These are phyloP conservation scores for Drosophila bunnanda DNA, from an alignment of 2,888 invertebrate genomes.

Conservation along the genomic window DNA sequence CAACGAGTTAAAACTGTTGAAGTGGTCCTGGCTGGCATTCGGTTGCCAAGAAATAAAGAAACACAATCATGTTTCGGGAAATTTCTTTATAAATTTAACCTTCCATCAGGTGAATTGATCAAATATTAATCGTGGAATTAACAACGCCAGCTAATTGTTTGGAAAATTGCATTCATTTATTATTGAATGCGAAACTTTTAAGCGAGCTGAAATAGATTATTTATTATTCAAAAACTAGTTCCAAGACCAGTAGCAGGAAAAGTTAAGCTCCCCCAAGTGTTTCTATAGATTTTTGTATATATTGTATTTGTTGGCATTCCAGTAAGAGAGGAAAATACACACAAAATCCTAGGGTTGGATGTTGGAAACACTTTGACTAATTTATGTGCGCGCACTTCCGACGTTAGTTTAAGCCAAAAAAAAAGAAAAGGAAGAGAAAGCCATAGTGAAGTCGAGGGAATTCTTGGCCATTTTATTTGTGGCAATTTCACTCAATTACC, in stretches of 20 bases:
- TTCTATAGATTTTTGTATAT: conserved; percentile 1
- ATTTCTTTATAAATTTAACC: conserved; percentile 12
- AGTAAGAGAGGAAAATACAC: not conserved
- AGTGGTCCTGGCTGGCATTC: conserved; percentile 1
- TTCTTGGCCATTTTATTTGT: conserved; percentile 36
- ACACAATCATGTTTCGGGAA: not conserved
- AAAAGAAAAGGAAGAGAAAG: not conserved
- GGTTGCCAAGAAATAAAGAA: conserved; percentile 12
- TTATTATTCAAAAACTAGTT: conserved; percentile 26
- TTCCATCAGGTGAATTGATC: conserved; percentile 5
- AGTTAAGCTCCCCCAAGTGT: not conserved
- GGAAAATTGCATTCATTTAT: conserved; percentile 50
- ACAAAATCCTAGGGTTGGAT: not conserved
- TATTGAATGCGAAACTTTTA: conserved; percentile 20
- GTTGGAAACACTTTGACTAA: conserved; percentile 34
- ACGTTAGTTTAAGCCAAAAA: conserved; percentile 27
- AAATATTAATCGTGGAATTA: conserved; percentile 22
- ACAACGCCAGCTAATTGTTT: conserved; percentile 30
- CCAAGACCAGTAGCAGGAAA: not conserved
- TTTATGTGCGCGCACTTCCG: conserved; percentile 56
- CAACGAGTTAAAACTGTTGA: conserved; percentile 23
- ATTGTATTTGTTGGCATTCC: not conserved
- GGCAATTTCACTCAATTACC: conserved; percentile 49
- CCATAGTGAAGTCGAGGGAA: conserved; percentile 10
- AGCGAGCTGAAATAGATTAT: conserved; percentile 9